A percentile compares a stretch with the other conserved stretches of the same genome.
Evolutionary conservation across 1,140 invertebrate species (phyloP).

Genomic region (Anastrepha obliqua): DNA sequence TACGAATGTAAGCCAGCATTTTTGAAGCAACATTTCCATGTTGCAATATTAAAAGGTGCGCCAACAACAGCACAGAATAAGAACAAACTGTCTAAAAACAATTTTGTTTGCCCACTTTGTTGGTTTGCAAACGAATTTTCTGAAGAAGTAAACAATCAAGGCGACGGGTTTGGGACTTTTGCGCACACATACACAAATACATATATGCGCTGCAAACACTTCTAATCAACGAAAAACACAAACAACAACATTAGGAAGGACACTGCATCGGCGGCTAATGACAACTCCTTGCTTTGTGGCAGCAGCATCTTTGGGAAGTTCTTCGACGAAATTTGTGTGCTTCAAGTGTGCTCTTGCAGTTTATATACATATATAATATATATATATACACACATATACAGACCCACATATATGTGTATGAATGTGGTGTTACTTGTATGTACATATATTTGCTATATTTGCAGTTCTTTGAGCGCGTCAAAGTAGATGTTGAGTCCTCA

Average conservation of each 20-base stretch:
- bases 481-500: not conserved
- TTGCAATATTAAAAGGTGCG: too few species aligned
- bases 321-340: not conserved
- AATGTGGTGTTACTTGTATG: not conserved
- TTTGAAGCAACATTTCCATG: too few species aligned
- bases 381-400: too few species aligned
- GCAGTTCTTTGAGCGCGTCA: not conserved
- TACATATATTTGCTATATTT: not conserved
- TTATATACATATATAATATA: too few species aligned
- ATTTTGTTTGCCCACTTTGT: not conserved
- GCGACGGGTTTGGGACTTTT: too few species aligned
- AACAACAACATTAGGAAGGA: too few species aligned
- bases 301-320: not conserved
- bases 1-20: too few species aligned
- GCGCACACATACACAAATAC: too few species aligned
- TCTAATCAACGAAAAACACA: too few species aligned
- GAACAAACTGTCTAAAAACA: not conserved
- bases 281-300: not conserved
- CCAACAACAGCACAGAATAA: not conserved
- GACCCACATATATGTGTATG: too few species aligned
- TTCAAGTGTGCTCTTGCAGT: too few species aligned
- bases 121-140: not conserved
- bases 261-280: not conserved
- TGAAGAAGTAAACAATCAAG: not conserved
- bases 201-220: too few species aligned